Conservation (phyloP, 2,113 vertebrate species). For the Myotis lucifugus region DNA sequence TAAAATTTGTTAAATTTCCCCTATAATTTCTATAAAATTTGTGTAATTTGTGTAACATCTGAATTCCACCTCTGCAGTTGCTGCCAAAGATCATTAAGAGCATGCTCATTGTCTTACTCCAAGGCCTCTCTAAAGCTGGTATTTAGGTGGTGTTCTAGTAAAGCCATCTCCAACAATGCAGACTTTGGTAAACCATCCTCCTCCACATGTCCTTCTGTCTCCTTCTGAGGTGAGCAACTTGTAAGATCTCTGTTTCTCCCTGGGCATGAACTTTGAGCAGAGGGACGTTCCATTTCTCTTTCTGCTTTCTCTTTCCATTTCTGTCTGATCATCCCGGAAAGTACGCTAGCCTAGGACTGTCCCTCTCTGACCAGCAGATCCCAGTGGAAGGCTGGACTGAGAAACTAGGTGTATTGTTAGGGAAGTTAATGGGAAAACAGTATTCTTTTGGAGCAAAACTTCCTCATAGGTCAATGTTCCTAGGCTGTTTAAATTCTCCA, state of each 20-base stretch:
- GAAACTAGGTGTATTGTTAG: not conserved
- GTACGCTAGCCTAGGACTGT: not conserved
- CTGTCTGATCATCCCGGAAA: not conserved
- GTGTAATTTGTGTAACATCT: no score
- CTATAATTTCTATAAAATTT: conserved; percentile 22
- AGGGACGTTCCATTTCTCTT: conserved; percentile 95
- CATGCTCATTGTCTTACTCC: not conserved
- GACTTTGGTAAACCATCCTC: conserved; percentile 74
- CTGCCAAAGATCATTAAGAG: not conserved
- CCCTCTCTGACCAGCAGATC: not conserved
- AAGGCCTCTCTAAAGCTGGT: conserved; percentile 88
- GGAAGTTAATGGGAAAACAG: not conserved
- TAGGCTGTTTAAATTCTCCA: not conserved
- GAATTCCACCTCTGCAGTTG: not conserved
- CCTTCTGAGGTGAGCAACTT: conserved; percentile 95
- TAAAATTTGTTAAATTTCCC: not conserved
- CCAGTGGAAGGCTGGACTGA: not conserved
- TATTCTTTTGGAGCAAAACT: not conserved
- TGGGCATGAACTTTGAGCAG: conserved; percentile 96
- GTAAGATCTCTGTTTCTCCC: conserved; percentile 96
- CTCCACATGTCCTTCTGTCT: conserved; percentile 99
- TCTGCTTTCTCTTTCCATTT: conserved; percentile 78
- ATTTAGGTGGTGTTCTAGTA: conserved; percentile 97
- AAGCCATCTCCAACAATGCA: conserved; percentile 98
- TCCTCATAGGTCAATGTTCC: not conserved